Conservation (phyloP, 2,797 vertebrate genomes). For the Pempheris klunzingeri region DNA sequence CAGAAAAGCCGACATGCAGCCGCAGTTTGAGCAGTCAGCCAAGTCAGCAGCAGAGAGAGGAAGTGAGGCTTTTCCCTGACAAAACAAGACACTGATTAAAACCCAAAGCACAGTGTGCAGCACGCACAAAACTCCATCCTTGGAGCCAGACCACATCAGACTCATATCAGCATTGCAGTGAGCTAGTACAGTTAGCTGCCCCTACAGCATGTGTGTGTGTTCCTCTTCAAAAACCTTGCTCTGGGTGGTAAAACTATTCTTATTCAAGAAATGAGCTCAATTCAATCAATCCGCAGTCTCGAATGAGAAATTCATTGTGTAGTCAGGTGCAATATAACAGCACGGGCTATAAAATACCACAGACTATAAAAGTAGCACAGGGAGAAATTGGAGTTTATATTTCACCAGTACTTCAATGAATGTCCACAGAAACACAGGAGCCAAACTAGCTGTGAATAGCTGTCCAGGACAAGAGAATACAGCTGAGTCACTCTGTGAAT, state of each 20-base stretch:
- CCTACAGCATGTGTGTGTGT: no score
- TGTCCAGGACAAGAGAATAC: not conserved
- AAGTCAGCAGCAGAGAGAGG: slow-evolving; percentile 57
- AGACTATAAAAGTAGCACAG: slow-evolving; percentile 11
- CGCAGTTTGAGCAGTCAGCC: slow-evolving; percentile 47
- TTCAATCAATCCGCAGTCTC: not conserved
- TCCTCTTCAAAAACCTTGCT: not conserved
- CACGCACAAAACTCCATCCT: slow-evolving; percentile 28
- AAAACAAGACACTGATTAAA: slow-evolving; percentile 76
- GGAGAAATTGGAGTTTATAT: slow-evolving; percentile 6
- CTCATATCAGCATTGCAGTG: slow-evolving; percentile 46
- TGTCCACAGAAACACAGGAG: not conserved
- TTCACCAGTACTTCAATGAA: not conserved
- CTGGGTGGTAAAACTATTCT: not conserved
- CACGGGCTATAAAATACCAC: not conserved
- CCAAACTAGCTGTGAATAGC: not conserved
- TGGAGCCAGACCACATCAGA: slow-evolving; percentile 46
- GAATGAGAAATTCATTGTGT: not conserved
- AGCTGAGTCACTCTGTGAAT: slow-evolving; percentile 20
- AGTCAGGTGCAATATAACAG: slow-evolving; percentile 14
- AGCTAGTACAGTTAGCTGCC: slow-evolving; percentile 21
- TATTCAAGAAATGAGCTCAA: slow-evolving; percentile 3
- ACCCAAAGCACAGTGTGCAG: slow-evolving; percentile 64
- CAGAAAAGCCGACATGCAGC: slow-evolving; percentile 45
- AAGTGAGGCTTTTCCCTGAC: slow-evolving; percentile 63